Evolutionary conservation across 2,888 invertebrate species (phyloP).

Genomic region (Branchellion lobata): DNA sequence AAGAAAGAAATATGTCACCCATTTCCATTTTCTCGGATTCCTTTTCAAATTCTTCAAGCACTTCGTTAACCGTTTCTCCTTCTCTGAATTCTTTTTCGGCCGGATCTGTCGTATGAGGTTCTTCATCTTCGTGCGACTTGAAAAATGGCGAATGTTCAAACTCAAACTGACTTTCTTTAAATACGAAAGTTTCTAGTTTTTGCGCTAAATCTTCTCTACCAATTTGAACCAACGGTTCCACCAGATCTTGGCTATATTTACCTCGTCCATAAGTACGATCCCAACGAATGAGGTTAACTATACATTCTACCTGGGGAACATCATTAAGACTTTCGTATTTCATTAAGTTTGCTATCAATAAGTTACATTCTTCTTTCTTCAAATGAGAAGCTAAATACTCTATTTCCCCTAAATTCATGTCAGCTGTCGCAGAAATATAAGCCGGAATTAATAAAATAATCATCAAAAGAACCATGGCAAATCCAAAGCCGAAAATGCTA

Average conservation of each 20-base stretch:
- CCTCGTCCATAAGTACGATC: slow-evolving; percentile 6
- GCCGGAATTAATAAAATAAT: background rate
- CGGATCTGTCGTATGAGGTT: background rate
- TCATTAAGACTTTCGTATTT: background rate
- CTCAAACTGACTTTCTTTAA: background rate
- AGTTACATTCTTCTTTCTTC: background rate
- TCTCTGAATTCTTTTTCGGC: background rate
- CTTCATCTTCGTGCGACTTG: background rate
- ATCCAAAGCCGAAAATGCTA: no score
- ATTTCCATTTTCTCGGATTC: background rate
- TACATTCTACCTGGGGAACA: background rate
- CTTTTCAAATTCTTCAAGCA: background rate
- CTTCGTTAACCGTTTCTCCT: background rate
- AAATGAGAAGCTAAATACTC: background rate
- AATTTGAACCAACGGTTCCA: background rate
- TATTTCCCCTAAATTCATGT: background rate
- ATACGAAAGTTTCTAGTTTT: background rate
- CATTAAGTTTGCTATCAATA: background rate
- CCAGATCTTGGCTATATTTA: background rate
- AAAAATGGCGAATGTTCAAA: slow-evolving; percentile 9
- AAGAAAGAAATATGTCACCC: background rate
- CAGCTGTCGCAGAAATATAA: background rate
- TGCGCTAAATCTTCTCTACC: background rate
- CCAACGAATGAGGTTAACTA: background rate
- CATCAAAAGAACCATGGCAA: no score